Percentiles rank a stretch among this genome's conserved stretches.
These are phyloP conservation scores for Epinephelus cyanopodus DNA, from an alignment of 2,113 vertebrate genomes.

Conservation along the genomic window DNA sequence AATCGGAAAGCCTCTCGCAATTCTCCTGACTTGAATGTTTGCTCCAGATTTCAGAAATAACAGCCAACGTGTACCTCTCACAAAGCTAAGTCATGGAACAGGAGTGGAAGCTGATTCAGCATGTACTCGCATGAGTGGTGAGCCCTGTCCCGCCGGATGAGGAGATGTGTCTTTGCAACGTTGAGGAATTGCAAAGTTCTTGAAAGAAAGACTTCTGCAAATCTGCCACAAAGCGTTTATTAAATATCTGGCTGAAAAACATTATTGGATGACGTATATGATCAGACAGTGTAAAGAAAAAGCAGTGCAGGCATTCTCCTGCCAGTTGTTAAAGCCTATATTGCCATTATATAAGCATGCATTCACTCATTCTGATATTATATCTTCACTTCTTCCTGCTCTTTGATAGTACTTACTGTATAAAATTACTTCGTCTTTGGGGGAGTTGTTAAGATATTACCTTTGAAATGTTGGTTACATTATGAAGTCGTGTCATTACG, in stretches of 20 bases:
- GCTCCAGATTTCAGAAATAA: conserved; percentile 54
- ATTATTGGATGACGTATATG: background rate
- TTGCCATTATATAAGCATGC: background rate
- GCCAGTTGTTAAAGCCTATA: background rate
- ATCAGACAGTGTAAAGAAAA: conserved; percentile 9
- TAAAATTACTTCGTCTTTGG: conserved; percentile 6
- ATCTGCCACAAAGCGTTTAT: conserved; percentile 19
- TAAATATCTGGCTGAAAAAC: background rate
- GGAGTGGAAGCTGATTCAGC: conserved; percentile 53
- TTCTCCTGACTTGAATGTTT: conserved; percentile 42
- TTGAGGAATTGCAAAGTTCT: conserved; percentile 43
- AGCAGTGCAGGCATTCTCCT: too few relatives aligned
- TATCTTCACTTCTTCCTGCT: background rate
- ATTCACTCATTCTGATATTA: background rate
- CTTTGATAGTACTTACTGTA: conserved; percentile 15
- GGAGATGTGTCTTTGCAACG: conserved; percentile 32
- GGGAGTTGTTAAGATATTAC: conserved; percentile 27
- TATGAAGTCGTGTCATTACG: conserved; percentile 15
- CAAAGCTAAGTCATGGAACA: conserved; percentile 28
- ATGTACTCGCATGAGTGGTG: conserved; percentile 18
- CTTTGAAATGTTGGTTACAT: conserved; percentile 29
- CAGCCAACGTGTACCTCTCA: conserved; percentile 30
- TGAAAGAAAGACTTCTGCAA: conserved; percentile 28
- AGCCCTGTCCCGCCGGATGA: conserved; percentile 45
- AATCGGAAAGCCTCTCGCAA: conserved; percentile 45